Conservation (phyloP, 2,797 vertebrate genomes). For the Pangasius mekongensis region DNA sequence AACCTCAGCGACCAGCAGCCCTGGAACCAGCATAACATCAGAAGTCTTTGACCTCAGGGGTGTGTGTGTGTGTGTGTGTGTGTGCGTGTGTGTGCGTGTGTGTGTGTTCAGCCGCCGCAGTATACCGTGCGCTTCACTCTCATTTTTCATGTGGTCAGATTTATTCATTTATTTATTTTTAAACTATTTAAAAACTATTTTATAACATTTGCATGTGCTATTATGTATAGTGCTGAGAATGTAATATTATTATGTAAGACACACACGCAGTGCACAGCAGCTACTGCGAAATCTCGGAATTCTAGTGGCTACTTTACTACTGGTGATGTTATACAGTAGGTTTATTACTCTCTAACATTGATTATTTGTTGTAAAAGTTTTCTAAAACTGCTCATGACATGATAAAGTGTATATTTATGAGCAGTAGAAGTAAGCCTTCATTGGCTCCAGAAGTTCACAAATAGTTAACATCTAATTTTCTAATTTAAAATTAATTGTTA, state of each 20-base stretch:
- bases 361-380: not conserved
- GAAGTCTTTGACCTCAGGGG: not conserved
- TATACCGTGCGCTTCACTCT: not conserved
- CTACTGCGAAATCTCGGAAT: not conserved
- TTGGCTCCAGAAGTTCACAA: not conserved
- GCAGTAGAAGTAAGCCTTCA: not conserved
- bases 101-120: not conserved
- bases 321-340: not conserved
- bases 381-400: not conserved
- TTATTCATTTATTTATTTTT: too few relatives aligned
- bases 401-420: not conserved
- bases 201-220: not conserved
- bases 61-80: constrained; percentile 7
- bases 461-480: too few relatives aligned
- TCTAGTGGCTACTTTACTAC: not conserved
- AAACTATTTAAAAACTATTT: too few relatives aligned
- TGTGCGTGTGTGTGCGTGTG: not conserved
- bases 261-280: not conserved
- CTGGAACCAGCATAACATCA: constrained; percentile 53
- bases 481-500: too few relatives aligned
- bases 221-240: not conserved
- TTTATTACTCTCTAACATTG: not conserved
- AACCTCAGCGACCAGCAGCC: constrained; percentile 33
- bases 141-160: not conserved
- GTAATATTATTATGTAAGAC: too few relatives aligned